Evolutionary conservation across 2,888 invertebrate genomes (phyloP).

Genomic region (Adelognathus sp.): DNA sequence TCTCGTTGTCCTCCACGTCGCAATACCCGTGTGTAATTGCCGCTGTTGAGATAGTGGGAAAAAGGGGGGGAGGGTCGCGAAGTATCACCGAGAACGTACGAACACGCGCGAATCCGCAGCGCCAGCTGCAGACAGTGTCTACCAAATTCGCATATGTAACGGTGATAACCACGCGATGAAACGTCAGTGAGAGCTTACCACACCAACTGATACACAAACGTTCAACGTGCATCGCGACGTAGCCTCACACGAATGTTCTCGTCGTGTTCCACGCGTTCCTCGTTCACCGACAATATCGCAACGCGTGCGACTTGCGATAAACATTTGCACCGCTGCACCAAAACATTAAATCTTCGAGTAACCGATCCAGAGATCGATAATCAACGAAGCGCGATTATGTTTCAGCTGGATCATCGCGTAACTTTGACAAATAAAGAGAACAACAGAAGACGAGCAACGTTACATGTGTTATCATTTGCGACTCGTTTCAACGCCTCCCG

Average conservation of each 20-base stretch:
- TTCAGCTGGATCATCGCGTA: no score
- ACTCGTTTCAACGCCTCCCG: slow-evolving; percentile 1
- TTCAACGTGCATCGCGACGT: background rate
- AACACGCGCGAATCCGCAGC: background rate
- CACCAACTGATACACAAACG: background rate
- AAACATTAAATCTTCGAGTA: background rate
- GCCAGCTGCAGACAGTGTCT: slow-evolving; percentile 3
- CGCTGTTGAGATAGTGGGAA: no score
- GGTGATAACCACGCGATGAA: background rate
- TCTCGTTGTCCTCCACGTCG: background rate
- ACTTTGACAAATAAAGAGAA: background rate
- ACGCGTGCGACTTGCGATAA: background rate
- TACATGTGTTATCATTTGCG: background rate
- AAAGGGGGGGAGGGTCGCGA: background rate
- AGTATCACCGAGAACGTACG: background rate
- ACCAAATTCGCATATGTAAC: slow-evolving; percentile 1
- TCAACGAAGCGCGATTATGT: background rate
- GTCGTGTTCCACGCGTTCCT: slow-evolving; percentile 17
- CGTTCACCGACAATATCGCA: background rate
- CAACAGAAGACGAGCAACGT: background rate
- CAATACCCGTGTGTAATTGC: background rate
- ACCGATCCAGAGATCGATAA: background rate
- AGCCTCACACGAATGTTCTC: background rate
- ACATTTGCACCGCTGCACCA: background rate
- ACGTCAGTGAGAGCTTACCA: background rate